Conservation (phyloP, 2,113 vertebrate species). For the Genyomyrus donnyi region DNA sequence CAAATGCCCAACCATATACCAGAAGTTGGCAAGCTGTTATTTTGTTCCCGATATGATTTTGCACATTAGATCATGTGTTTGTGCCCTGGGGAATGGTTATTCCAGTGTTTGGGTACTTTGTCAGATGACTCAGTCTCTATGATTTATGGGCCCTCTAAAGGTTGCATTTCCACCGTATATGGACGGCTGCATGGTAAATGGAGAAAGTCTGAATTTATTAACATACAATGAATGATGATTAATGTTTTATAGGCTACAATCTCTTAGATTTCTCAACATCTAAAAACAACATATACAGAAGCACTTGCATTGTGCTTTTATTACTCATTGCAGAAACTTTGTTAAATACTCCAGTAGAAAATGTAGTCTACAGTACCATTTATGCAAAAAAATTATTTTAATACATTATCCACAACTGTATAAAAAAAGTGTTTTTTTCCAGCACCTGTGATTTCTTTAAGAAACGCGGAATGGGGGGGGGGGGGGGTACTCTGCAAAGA, state of each 20-base stretch:
- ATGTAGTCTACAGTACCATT: constrained; percentile 35
- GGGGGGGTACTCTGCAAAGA: constrained; percentile 34
- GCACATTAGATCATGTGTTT: constrained; percentile 68
- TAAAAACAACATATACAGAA: constrained; percentile 61
- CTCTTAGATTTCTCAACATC: constrained; percentile 64
- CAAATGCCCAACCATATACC: constrained; percentile 27
- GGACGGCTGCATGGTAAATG: constrained; percentile 73
- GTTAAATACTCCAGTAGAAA: constrained; percentile 37
- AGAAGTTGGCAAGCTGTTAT: constrained; percentile 40
- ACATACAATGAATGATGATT: constrained; percentile 81
- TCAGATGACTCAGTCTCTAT: constrained; percentile 67
- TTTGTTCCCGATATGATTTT: constrained; percentile 57
- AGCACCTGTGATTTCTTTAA: constrained; percentile 50
- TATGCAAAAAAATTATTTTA: constrained; percentile 32
- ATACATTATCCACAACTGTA: constrained; percentile 42
- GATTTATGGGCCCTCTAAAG: constrained; percentile 73
- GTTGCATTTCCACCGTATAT: constrained; percentile 68
- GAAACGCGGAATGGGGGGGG: constrained; percentile 52
- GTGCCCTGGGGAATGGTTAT: constrained; percentile 63
- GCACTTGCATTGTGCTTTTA: constrained; percentile 41
- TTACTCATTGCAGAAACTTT: constrained; percentile 43
- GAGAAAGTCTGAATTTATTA: constrained; percentile 78
- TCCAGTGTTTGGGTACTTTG: constrained; percentile 71
- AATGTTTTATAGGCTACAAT: constrained; percentile 71
- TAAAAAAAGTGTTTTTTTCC: constrained; percentile 40